These are phyloP conservation scores for Synergus laeviventris DNA, from an alignment of 2,888 invertebrate species.

Conservation along the genomic window DNA sequence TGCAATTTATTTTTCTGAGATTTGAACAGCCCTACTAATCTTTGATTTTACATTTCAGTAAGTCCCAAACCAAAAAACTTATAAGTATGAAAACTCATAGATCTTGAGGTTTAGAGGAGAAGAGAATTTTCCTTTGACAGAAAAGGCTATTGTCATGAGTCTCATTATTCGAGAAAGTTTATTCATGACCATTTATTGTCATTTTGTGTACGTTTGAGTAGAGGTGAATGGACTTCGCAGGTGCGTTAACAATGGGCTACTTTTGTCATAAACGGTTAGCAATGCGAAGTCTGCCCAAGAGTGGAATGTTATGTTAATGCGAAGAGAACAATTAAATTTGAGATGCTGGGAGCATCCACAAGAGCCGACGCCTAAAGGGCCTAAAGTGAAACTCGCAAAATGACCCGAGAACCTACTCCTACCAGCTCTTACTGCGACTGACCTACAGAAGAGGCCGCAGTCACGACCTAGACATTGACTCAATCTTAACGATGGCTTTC, in stretches of 20 bases:
- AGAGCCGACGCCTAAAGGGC: slow-evolving; percentile 42
- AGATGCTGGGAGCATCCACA: neutral
- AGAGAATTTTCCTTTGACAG: neutral
- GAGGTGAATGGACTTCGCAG: slow-evolving; percentile 19
- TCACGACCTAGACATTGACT: slow-evolving; percentile 67
- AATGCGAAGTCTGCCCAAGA: no score
- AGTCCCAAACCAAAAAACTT: no score
- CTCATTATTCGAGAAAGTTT: slow-evolving; percentile 35
- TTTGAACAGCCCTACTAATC: no score
- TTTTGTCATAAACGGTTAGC: neutral
- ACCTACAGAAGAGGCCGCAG: slow-evolving; percentile 47
- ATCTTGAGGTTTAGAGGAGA: neutral
- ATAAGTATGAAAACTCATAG: neutral
- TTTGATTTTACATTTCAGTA: no score
- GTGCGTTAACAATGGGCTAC: neutral
- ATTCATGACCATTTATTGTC: slow-evolving; percentile 28
- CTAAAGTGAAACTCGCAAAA: slow-evolving; percentile 62
- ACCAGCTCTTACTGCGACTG: slow-evolving; percentile 48
- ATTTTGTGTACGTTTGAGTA: neutral
- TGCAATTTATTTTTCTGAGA: no score
- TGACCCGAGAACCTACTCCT: slow-evolving; percentile 49
- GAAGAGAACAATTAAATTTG: slow-evolving; percentile 5
- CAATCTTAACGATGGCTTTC: slow-evolving; percentile 44
- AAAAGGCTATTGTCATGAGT: slow-evolving; percentile 11
- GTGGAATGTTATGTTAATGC: neutral